phyloP scores from a whole-genome alignment of 2,113 vertebrate species.

The Aptenodytes forsteri region DNA sequence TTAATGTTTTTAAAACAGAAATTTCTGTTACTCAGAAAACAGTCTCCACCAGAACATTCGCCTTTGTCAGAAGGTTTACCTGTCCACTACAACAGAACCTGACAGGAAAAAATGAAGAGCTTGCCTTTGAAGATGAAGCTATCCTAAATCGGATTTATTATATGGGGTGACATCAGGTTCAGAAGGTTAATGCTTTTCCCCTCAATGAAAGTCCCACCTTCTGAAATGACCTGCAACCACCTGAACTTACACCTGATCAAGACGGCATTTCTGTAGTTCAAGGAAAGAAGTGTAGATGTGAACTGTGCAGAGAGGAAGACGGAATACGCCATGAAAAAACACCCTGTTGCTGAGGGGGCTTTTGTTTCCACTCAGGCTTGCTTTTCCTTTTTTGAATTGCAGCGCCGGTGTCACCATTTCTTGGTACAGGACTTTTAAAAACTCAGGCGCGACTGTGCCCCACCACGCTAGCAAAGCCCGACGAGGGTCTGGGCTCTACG shows the following conservation, averaged over 20 bases:
- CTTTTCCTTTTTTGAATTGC: background rate
- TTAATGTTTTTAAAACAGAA: background rate
- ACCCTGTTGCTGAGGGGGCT: accelerated
- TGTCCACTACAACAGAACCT: background rate
- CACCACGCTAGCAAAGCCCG: background rate
- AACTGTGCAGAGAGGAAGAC: too few species aligned
- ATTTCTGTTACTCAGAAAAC: background rate
- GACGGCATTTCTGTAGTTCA: accelerated
- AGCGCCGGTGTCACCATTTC: accelerated
- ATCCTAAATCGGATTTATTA: background rate
- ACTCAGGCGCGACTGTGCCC: background rate
- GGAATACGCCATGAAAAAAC: accelerated
- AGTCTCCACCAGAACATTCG: accelerated
- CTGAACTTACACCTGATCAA: background rate
- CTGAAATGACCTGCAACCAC: background rate
- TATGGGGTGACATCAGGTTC: background rate
- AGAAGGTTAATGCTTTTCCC: background rate
- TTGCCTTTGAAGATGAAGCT: background rate
- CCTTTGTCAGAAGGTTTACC: background rate
- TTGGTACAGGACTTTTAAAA: too few species aligned
- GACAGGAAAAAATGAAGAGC: background rate
- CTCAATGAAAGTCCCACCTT: background rate
- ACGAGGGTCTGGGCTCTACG: too few species aligned
- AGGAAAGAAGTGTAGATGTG: accelerated
- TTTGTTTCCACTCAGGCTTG: background rate